Base-by-base conservation (phyloP, 23 tunicate species). In the Ciona savignyi region DNA sequence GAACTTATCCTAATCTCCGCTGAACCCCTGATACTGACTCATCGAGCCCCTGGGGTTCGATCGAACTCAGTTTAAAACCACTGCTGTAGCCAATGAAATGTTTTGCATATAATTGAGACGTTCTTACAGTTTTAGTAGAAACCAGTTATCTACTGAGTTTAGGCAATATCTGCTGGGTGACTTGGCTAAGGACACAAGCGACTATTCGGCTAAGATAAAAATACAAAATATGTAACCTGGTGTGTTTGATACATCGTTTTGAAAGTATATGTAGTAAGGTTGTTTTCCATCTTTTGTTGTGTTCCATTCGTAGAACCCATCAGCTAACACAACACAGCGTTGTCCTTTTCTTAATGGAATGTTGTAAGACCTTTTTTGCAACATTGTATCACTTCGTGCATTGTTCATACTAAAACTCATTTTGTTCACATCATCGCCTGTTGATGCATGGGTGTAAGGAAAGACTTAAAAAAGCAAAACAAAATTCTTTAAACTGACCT, bases 291-390 rank as follows among this genome's bases (percentile, higher is more conserved):
- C 49, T 28, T 34, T 48, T 24, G 80, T 75, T 23, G 80, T 76
- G 26, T 91, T 85, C 97, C 97, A 91, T 71, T 91, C 97, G 71
- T 91, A 91, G 80, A 85, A 91, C 11, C 97, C 97, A 60, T 91
- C 97, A 64, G 86, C 91, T 29, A 91, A 61, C 49, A 91, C 83
- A 25, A 85, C 97, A 74, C 97, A 91, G 27, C 97, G 81, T 67
- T 91, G 97, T 3, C 97, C 97, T 51, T 91, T 91, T 35, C 74
- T 48, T 25, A 91, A 32, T 3, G 97, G 97, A 30, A 35, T 56
- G 33, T 71, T 85, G 79, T 91, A 91, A 0, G 97, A 91, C 27
- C 48, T 61, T 70, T 91, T 91, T 51, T 72, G 72, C 51, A 91
- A 51, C 81, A 91, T 78, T 28, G 97, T 79, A 34, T 91, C 97